Base-by-base conservation (phyloP, 2,113 vertebrate species). In the Agapornis roseicollis region DNA sequence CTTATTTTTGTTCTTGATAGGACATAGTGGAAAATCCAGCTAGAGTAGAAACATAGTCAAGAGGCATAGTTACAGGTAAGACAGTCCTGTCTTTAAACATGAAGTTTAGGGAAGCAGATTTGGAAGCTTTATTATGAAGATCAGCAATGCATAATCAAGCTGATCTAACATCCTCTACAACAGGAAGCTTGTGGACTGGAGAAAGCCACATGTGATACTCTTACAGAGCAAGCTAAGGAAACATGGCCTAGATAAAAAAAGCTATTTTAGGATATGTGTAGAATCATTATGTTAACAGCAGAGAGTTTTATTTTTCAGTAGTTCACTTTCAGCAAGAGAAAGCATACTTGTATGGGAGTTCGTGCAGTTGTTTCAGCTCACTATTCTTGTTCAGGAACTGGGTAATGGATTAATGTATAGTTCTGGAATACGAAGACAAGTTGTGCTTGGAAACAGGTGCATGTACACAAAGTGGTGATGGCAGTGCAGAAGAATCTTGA, bases 181-280 rank as follows among this genome's bases (percentile, higher is more conserved):
- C 85, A 85, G 92, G 95, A 95, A 92, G 60, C 50, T 90, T 90
- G 79, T 70, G 68, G 76, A 94, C 49, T 77, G 31, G 41, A 41
- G 88, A 88, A 94, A 86, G 82, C 76, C 85, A 65, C 60, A 35
- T 90, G 79, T 83, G 82, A 69, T 91, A 37, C 24, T 73, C 16
- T 61, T 63, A 25, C 53, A 85, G 64, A 73, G 50, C 53, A 90
- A 72, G 46, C 85, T 66, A 66, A 94, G 92, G 88, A 95, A 95
- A 78, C n/a, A 17, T 5, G 35, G n/a, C 82, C 76, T 77, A 95
- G 92, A 83, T 88, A n/a, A 92, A 93, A 94, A 86, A 60, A 44
- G 8, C 80, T 96, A 42, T 77, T 94, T 94, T 95, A 74, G 64
- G 79, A 37, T 63, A 16, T 66, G 17, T 66, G 72, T 58, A 89